Base-by-base conservation (phyloP, 2,113 vertebrate species). In the Mustela nigripes region DNA sequence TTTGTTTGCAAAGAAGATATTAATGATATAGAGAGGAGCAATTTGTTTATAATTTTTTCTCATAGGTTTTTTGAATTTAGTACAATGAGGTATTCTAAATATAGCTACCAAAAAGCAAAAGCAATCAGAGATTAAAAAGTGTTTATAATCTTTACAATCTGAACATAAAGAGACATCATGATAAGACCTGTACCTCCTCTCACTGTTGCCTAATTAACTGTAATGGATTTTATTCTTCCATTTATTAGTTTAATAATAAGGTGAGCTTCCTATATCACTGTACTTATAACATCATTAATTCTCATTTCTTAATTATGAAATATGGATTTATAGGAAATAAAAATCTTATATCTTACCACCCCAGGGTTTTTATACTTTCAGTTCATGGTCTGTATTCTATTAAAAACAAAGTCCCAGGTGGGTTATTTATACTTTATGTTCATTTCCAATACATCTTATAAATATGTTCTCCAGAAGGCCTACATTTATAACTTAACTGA, bases 381-480 rank as follows among this genome's bases (percentile, higher is more conserved):
- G 16, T n/a, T 9, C 0, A 39, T 73, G 19, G 7, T 87, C 31
- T 88, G 1, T 93, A 69, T 90, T 97, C 28, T 94, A 33, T 36
- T 78, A 97, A 97, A 16, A 79, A 58, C 62, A 93, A 85, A 65
- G 69, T 94, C 79, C 95, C 96, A 96, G 2, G 12, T 92, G 58
- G 63, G 11, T 56, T 82, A 97, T 97, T 97, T 97, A 91, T 48
- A 63, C 5, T 85, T 60, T 95, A 92, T 67, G 81, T 83, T 98
- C 14, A 97, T 89, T 98, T 97, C 91, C 78, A 94, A 92, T 60
- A 96, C 89, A 58, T 89, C 79, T 94, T 97, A 90, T 56, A 98
- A 86, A 98, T 98, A 94, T 79, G 80, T 42, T 89, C 97, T 96
- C 91, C 74, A 97, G 93, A 97, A 95, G 14, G 85, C 69, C 97